Conservation (phyloP, 2,113 vertebrate genomes). For the Oreocharis arfaki region DNA sequence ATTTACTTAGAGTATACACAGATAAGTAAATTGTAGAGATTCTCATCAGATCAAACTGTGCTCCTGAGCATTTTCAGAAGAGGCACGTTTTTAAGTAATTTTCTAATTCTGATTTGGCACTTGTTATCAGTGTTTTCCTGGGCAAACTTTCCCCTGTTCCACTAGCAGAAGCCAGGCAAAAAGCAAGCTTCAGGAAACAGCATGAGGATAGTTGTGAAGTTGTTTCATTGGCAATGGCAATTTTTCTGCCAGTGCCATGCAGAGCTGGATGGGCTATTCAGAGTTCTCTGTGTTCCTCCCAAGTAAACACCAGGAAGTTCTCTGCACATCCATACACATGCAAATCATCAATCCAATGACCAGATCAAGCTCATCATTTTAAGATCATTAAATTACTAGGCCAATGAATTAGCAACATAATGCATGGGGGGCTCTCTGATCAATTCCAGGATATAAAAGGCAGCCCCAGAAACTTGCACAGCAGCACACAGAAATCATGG, state of each 20-base stretch:
- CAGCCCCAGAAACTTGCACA: background rate
- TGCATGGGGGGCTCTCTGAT: background rate
- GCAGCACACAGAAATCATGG: accelerated
- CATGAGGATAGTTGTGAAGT: background rate
- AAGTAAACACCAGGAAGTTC: background rate
- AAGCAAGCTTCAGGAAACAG: background rate
- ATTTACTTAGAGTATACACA: background rate
- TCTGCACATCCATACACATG: background rate
- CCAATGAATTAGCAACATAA: background rate
- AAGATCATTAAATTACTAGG: background rate
- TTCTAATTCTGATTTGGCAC: background rate
- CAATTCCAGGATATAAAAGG: background rate
- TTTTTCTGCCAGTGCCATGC: background rate
- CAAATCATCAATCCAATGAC: background rate
- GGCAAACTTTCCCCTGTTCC: background rate
- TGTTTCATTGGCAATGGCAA: background rate
- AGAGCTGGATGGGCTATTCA: background rate
- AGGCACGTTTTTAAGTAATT: background rate
- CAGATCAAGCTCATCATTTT: background rate
- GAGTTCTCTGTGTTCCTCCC: background rate
- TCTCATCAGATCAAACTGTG: background rate
- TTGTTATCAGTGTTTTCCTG: background rate
- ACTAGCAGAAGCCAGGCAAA: background rate
- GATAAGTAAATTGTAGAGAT: background rate
- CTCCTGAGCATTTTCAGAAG: background rate